Evolutionary conservation across 2,888 invertebrate species (phyloP).

Genomic region (Tromatobia lineatoria): DNA sequence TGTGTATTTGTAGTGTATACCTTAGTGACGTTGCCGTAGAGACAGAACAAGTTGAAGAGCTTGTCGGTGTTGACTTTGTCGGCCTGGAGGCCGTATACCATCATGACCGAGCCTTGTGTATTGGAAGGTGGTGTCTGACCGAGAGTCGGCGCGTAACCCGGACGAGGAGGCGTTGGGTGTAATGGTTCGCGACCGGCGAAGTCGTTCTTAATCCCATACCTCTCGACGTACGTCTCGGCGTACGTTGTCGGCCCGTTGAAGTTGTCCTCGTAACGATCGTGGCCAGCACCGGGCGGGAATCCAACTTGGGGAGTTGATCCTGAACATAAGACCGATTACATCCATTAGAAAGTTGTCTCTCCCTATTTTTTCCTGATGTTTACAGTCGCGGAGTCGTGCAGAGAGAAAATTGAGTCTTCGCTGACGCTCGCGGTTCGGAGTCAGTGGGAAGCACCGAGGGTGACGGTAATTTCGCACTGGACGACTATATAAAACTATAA

Average conservation of each 20-base stretch:
- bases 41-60: constrained; percentile 99
- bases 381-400: background rate
- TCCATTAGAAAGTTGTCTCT: background rate
- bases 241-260: constrained; percentile 84
- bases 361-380: background rate
- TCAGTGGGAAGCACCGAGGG: constrained; percentile 7
- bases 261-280: constrained; percentile 84
- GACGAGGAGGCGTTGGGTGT: constrained; percentile 84
- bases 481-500: constrained; percentile 25
- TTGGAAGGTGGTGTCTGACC: constrained; percentile 83
- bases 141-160: constrained; percentile 83
- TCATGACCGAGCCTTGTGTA: constrained; percentile 95
- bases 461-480: constrained; percentile 26
- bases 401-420: constrained; percentile 5
- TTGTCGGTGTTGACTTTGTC: constrained; percentile 97
- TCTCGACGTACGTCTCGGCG: constrained; percentile 83
- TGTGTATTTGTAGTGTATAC: constrained; percentile 86
- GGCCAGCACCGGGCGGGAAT: constrained; percentile 81
- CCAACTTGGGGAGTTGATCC: constrained; percentile 82
- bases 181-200: constrained; percentile 83
- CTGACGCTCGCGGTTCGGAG: background rate
- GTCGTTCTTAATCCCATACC: constrained; percentile 83
- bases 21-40: constrained; percentile 99
- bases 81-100: constrained; percentile 98
- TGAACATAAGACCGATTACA: constrained; percentile 62